Conservation (phyloP, 2,113 vertebrate species). For the Anser cygnoides region DNA sequence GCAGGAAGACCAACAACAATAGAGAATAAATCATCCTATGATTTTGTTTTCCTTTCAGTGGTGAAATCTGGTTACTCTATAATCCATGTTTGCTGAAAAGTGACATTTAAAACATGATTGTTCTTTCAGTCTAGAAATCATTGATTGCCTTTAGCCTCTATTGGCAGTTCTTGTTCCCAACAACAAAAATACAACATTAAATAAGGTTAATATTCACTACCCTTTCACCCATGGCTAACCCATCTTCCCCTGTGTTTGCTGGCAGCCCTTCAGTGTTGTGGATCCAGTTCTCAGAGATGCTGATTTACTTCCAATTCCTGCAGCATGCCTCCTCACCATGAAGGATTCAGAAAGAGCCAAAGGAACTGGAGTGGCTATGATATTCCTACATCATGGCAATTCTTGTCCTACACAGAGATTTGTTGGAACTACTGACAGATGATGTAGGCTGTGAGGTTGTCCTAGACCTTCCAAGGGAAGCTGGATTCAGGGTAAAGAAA, state of each 20-base stretch:
- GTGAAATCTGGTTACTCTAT: constrained; percentile 32
- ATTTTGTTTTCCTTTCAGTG: not conserved
- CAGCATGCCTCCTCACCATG: not conserved
- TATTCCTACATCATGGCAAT: not conserved
- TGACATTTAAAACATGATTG: not conserved
- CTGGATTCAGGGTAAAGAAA: not conserved
- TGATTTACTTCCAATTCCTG: not conserved
- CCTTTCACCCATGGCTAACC: not conserved
- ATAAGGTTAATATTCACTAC: not conserved
- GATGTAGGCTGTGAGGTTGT: not conserved
- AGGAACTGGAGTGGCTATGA: not conserved
- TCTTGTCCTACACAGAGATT: not conserved
- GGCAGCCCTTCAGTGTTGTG: not conserved
- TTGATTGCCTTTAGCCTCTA: not conserved
- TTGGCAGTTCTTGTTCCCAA: not conserved
- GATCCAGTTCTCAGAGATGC: not conserved
- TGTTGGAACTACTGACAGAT: not conserved
- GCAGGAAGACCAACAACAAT: not conserved
- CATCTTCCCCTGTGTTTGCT: not conserved
- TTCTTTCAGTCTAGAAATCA: constrained; percentile 18
- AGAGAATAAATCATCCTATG: not conserved
- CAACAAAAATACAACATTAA: not conserved
- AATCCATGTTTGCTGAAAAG: constrained; percentile 7
- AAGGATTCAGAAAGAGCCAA: not conserved
- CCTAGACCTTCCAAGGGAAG: not conserved